A percentile compares a stretch with the other conserved stretches of the same genome.
Evolutionary conservation across 2,797 vertebrate genomes (phyloP).

Genomic region (Hypotaenidia philippensis): DNA sequence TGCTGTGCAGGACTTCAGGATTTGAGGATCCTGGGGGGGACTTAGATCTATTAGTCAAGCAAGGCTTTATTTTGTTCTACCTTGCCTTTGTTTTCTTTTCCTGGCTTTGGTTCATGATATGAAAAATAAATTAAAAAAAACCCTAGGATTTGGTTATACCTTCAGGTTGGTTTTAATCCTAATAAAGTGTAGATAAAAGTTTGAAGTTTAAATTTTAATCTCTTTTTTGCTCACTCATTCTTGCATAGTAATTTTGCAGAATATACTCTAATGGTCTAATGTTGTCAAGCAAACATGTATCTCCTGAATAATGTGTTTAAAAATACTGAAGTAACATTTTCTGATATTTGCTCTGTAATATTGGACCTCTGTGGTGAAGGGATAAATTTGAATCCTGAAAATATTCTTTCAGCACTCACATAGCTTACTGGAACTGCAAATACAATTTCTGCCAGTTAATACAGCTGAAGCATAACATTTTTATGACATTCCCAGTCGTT

Average conservation of each 20-base stretch:
- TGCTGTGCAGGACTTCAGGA: not conserved
- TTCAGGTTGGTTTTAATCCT: not conserved
- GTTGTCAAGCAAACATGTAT: not conserved
- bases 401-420: constrained; percentile 41
- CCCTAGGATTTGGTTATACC: not conserved
- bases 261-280: not conserved
- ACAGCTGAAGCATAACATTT: constrained; percentile 45
- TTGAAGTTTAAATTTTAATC: not conserved
- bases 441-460: constrained; percentile 35
- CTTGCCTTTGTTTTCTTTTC: not conserved
- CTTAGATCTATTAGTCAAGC: not conserved
- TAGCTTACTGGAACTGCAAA: constrained; percentile 30
- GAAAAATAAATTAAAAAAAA: not conserved
- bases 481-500: not conserved
- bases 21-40: not conserved
- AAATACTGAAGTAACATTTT: constrained; percentile 12
- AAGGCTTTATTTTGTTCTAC: not conserved
- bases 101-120: not conserved
- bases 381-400: constrained; percentile 9
- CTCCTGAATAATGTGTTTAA: not conserved
- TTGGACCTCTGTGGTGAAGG: not conserved
- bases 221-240: not conserved
- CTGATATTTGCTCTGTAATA: constrained; percentile 14
- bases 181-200: not conserved
- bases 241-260: not conserved